Conservation (phyloP, 2,888 invertebrate genomes). For the Elmis aenea region DNA sequence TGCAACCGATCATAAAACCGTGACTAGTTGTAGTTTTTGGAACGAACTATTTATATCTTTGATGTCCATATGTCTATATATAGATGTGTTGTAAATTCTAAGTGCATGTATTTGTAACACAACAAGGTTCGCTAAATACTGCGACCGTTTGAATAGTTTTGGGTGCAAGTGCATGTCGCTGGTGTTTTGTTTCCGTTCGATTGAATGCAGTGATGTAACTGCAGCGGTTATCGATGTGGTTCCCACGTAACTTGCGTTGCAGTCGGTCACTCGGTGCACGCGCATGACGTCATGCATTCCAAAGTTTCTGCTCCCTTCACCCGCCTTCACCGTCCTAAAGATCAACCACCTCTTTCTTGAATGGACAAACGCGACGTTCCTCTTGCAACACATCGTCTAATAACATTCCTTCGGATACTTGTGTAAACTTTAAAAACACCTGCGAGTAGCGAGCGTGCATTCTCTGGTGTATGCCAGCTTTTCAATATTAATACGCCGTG, state of each 20-base stretch:
- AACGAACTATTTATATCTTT: too few relatives aligned
- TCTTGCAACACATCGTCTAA: constrained; percentile 12
- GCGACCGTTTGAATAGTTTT: too few relatives aligned
- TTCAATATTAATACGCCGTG: constrained; percentile 11
- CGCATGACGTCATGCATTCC: constrained; percentile 30
- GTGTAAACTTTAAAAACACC: constrained; percentile 10
- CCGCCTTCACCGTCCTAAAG: constrained; percentile 23
- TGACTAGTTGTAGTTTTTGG: too few relatives aligned
- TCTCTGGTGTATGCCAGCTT: constrained; percentile 2
- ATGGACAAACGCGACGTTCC: constrained; percentile 6
- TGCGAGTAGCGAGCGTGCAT: constrained; percentile 5
- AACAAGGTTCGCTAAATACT: too few relatives aligned
- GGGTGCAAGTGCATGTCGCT: too few relatives aligned
- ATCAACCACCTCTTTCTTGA: constrained; percentile 14
- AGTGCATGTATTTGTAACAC: too few relatives aligned
- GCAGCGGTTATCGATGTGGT: too few relatives aligned
- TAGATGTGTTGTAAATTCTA: too few relatives aligned
- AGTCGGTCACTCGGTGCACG: constrained; percentile 31
- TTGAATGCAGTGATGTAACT: too few relatives aligned
- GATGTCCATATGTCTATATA: too few relatives aligned
- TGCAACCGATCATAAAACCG: too few relatives aligned
- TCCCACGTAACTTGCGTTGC: constrained; percentile 23
- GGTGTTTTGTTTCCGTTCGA: too few relatives aligned
- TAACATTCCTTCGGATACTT: constrained; percentile 7
- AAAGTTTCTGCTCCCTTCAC: constrained; percentile 30